Base-by-base conservation (phyloP, 2,113 vertebrate species). In the Rhea americana region DNA sequence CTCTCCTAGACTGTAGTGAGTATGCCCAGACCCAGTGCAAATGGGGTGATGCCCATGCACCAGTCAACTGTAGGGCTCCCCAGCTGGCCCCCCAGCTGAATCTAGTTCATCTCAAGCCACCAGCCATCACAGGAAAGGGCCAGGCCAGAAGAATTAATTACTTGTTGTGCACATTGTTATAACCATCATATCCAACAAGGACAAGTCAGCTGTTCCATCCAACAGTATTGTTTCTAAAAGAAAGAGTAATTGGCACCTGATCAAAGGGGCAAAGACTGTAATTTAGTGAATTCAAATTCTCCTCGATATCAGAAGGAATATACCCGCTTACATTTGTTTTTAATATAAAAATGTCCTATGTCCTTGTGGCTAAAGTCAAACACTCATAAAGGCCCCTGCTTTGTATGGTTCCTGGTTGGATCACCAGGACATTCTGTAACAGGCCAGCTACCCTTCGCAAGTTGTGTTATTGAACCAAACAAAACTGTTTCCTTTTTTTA, bases 1-100 rank as follows among this genome's bases (percentile, higher is more conserved):
- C 9, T 1, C 1, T 28, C 50, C 75, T 17, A 11, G 48, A 73
- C 13, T 2, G 12, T 22, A 35, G 0, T 21, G 15, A 43, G n/a
- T 4, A 6, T 18, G 35, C 28, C 43, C 66, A 92, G 58, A 68
- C 3, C 11, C 45, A 4, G 0, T 0, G 1, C 3, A 61, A n/a
- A 68, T 35, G 11, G 19, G 11, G 7, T 56, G 48, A 65, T 14
- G 1, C 4, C 20, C 1, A 0, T 2, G 21, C 16, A 48, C 48
- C 47, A 13, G 11, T 26, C 72, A 83, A 30, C 18, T 41, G 24
- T 50, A 71, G 28, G 45, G 39, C 18, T 92, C 55, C 11, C 1
- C 2, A 45, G 43, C 43, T 45, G 43, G 11, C 9, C 13, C 24
- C 51, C 24, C 11, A 30, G 51, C 37, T 71, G 43, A 15, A 30